Conservation (phyloP, 2,113 vertebrate species). For the Calidris pugnax region DNA sequence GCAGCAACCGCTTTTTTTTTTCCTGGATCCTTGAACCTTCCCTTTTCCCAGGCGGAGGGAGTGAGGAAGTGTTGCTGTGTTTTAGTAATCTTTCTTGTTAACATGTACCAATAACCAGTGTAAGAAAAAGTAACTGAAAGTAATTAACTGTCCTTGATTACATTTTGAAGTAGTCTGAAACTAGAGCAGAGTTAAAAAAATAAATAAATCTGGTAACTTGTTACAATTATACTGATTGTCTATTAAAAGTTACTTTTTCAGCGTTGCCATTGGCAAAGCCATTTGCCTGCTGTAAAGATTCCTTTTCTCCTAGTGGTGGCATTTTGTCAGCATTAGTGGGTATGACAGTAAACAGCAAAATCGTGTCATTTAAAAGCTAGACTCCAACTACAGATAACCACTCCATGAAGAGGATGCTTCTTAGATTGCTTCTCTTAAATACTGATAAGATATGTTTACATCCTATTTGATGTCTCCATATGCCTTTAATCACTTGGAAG, state of each 20-base stretch:
- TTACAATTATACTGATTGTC: not conserved
- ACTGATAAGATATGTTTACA: conserved; percentile 30
- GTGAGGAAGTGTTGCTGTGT: not conserved
- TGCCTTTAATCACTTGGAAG: conserved; percentile 16
- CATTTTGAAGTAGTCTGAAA: not conserved
- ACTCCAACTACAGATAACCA: not conserved
- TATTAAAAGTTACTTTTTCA: conserved; percentile 23
- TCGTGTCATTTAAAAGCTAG: not conserved
- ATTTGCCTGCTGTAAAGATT: not conserved
- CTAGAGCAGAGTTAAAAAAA: not conserved
- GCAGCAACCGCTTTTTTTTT: not conserved
- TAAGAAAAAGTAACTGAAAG: conserved; percentile 16
- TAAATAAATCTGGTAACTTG: not conserved
- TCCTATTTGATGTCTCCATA: conserved; percentile 46
- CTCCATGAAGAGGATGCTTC: not conserved
- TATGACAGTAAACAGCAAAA: not conserved
- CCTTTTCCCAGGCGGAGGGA: not conserved
- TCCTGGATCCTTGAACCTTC: not conserved
- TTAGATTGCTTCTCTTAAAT: conserved; percentile 23
- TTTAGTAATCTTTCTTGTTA: not conserved
- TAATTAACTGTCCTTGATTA: conserved; percentile 13
- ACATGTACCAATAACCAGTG: not conserved
- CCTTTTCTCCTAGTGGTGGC: not conserved
- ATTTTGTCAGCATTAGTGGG: not conserved
- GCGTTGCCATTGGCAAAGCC: not conserved